Evolutionary conservation across 2,797 vertebrate species (phyloP), one percentile per base, ranked within the genome.

Genomic region (Poecile montanus): DNA sequence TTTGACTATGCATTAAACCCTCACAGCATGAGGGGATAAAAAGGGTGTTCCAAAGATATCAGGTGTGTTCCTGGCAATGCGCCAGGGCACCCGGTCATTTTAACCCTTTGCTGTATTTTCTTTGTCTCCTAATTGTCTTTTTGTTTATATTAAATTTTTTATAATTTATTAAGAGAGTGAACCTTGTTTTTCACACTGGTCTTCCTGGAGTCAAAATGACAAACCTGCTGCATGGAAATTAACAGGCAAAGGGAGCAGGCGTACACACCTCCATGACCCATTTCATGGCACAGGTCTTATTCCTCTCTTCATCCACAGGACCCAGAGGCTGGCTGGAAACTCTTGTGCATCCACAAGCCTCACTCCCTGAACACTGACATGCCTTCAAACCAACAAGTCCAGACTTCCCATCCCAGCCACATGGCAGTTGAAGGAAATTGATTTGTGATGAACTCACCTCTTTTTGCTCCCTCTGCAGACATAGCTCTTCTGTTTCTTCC

Each of bases 401-500:
- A 13, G 23, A 0, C 7, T 16, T 80, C 38, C 22, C 66, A 90
- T 73, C 13, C 47, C 45, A 48, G 44, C 16, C 42, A n/a, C 18
- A 6, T 0, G 8, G 63, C 58, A 89, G 20, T 0, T 62, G 44
- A 66, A 47, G 29, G 34, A 23, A 63, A 29, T 3, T 40, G 73
- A 15, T 17, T 81, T 79, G 63, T 54, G 56, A 32, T 13, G 20
- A 45, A 51, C 95, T 94, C 89, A 99, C 99, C 98, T 99, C 99
- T 96, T 98, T 99, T 96, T 99, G 98, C 53, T 99, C 99, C 95
- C 98, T 98, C 76, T 99, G 99, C 47, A 99, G 98, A 86, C 98
- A 99, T 12, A 99, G 97, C 92, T 99, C 99, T 94, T 99, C 99
- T 0, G 99, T 99, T 97, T 99, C 99, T 71, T 99, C 99, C 99